Evolutionary conservation across 2,113 vertebrate species (phyloP).

Genomic region (Stictonetta naevosa): DNA sequence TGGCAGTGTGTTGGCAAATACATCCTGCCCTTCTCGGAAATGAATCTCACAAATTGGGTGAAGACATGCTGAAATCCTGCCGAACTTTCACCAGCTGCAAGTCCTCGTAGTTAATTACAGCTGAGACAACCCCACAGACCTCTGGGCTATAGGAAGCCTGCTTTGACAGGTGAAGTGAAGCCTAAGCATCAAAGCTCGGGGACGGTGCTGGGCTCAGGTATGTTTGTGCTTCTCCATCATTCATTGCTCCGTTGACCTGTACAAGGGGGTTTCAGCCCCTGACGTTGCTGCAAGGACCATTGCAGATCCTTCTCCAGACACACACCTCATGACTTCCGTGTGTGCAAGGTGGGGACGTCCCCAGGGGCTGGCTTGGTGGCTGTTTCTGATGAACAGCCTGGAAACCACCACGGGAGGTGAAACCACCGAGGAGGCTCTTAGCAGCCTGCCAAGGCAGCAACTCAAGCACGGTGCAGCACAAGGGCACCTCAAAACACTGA

Average conservation of each 20-base stretch:
- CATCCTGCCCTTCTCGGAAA: background rate
- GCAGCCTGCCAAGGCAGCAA: background rate
- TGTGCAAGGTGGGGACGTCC: background rate
- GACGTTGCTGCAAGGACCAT: background rate
- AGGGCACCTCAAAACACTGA: background rate
- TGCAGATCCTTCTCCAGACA: background rate
- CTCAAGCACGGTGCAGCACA: background rate
- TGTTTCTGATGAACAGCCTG: background rate
- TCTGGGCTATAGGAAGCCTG: rapidly evolving
- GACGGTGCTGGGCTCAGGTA: background rate
- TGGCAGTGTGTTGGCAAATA: background rate
- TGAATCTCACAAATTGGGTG: background rate
- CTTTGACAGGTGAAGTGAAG: background rate
- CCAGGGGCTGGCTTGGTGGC: background rate
- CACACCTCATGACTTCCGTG: rapidly evolving
- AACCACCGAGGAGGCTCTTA: background rate
- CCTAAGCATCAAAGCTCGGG: no score
- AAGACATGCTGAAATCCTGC: background rate
- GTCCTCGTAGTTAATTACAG: background rate
- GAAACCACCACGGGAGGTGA: background rate
- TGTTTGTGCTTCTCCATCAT: background rate
- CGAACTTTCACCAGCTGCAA: background rate
- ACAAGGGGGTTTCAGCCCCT: background rate
- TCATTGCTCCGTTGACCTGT: rapidly evolving
- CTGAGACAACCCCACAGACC: background rate